Evolutionary conservation across 2,888 invertebrate species (phyloP), one percentile per base, ranked within the genome.

Genomic region (Drosophila hamatofila): DNA sequence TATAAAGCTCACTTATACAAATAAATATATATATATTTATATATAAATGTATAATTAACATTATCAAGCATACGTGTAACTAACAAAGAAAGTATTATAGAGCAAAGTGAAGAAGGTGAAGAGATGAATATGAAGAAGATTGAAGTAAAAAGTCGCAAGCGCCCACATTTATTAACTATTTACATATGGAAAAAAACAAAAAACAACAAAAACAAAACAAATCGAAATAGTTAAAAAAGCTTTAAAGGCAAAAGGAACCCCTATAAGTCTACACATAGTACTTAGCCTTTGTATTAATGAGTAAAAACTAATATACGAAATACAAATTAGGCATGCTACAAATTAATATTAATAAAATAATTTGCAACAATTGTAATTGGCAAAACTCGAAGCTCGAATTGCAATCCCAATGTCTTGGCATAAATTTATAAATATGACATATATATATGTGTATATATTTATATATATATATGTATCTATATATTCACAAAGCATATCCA

Each of bases 61-160:
- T 83, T 80, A 86, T 83, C 80, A 88, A 86, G 74, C 89, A 83
- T 85, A 87, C 79, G 89, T 87, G 84, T 85, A 85, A 85, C 84
- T 85, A 85, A 85, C 88, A 81, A 49, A 71, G 49, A 86, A 85
- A 85, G 84, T 85, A 85, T 85, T 85, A 85, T 77, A 79, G 70
- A 73, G 52, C 66, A 74, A 83, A 72, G 74, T 71, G 67, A 80
- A 65, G 44, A 58, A 35, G 23, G 62, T 73, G 66, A 73, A 72
- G 74, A 69, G 67, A 80, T 63, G 44, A 58, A 35, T n/a, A 60
- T 73, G 66, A 73, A 41, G 35, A 14, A 14, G 35, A 35, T 83
- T 64, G 51, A 67, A 74, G 57, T 37, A 16, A 70, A 46, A 86
- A 87, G 84, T 84, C 89, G 79, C 84, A 84, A 89, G 84, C 84